These are phyloP conservation scores for Rhingia rostrata DNA, from an alignment of 2,888 invertebrate species.

Conservation along the genomic window DNA sequence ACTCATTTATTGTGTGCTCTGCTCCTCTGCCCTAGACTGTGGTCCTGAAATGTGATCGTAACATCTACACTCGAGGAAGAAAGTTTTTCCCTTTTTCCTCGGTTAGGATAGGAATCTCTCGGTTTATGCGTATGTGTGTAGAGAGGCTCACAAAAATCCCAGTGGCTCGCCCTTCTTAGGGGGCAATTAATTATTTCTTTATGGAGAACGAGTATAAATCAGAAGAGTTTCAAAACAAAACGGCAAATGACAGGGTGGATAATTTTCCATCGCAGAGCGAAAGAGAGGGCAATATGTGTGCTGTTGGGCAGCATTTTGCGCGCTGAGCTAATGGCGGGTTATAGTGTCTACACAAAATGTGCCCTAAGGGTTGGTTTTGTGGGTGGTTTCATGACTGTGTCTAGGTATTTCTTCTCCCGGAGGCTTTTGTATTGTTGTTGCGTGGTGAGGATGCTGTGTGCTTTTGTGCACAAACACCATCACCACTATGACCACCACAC, in stretches of 20 bases:
- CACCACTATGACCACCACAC: not conserved
- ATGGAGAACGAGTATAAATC: constrained; percentile 63
- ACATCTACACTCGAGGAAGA: constrained; percentile 53
- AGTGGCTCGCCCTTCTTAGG: constrained; percentile 15
- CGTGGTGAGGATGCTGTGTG: not conserved
- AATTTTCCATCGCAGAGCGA: constrained; percentile 23
- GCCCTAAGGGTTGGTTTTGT: constrained; percentile 24
- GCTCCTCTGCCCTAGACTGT: constrained; percentile 26
- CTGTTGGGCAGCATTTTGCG: constrained; percentile 19
- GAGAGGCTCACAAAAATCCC: not conserved
- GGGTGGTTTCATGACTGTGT: constrained; percentile 12
- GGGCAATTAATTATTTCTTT: constrained; percentile 67
- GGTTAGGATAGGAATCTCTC: not conserved
- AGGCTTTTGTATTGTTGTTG: constrained; percentile 25
- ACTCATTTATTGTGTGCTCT: constrained; percentile 48
- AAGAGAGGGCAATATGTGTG: not conserved
- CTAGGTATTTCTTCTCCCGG: constrained; percentile 10
- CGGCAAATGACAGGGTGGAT: constrained; percentile 63
- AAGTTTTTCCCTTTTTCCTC: constrained; percentile 15
- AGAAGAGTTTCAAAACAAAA: constrained; percentile 60
- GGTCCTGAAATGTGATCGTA: constrained; percentile 58
- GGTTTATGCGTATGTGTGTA: constrained; percentile 9
- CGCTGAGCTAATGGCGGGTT: constrained; percentile 44
- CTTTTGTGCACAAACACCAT: not conserved
- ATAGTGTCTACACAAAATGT: constrained; percentile 46